Evolutionary conservation across 2,113 vertebrate species (phyloP).

Genomic region (Orcinus orca): DNA sequence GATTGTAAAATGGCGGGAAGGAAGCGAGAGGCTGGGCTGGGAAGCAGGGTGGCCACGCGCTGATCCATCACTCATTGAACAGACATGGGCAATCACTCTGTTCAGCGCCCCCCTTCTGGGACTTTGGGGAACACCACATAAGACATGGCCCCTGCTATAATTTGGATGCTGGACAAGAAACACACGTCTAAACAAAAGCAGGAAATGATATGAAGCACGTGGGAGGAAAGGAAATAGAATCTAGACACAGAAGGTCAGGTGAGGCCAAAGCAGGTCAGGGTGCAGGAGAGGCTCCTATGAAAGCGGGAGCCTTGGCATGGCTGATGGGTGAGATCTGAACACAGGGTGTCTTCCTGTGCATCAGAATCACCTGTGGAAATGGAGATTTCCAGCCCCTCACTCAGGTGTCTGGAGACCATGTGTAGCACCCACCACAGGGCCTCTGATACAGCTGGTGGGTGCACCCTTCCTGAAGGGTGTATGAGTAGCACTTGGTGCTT

Average conservation of each 20-base stretch:
- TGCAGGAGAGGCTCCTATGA: neutral
- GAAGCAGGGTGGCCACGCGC: fast-evolving
- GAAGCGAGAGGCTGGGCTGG: neutral
- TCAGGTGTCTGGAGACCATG: too few relatives aligned
- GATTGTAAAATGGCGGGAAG: neutral
- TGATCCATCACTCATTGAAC: fast-evolving
- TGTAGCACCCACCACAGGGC: neutral
- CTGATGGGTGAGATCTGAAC: neutral
- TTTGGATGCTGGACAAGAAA: neutral
- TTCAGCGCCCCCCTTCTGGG: neutral
- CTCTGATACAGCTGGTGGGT: neutral
- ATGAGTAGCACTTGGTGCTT: fast-evolving
- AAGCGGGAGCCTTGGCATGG: neutral
- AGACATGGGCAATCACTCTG: fast-evolving
- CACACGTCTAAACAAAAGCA: neutral
- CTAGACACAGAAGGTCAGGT: neutral
- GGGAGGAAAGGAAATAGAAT: neutral
- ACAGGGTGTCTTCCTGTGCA: neutral
- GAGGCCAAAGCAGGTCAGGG: neutral
- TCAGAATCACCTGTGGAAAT: too few relatives aligned
- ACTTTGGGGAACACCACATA: too few relatives aligned
- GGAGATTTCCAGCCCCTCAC: neutral
- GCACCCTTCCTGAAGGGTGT: neutral
- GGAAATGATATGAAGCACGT: neutral
- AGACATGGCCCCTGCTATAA: fast-evolving